Base-by-base conservation (phyloP, 2,113 vertebrate genomes). In the Puffinus mauretanicus region DNA sequence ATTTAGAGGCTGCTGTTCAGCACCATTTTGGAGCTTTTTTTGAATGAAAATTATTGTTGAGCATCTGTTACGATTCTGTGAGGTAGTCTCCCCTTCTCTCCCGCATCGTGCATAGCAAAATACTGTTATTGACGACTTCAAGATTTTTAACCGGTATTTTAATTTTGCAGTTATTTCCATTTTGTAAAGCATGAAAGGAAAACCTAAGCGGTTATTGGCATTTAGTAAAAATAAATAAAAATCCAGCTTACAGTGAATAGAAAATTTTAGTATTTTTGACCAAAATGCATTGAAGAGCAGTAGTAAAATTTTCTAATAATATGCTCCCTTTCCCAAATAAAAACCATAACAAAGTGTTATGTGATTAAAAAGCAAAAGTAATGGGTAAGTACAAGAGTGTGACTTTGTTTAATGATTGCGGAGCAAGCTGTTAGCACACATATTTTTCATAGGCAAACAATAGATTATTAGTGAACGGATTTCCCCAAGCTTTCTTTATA, bases 401-500 rank as follows among this genome's bases (percentile, higher is more conserved):
- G 54, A 61, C 73, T 77, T 49, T 27, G 20, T 66, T 79, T 34
- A 57, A 95, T 94, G 92, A 79, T 22, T 64, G 84, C 2, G 0
- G 76, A 71, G 88, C 46, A 32, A 88, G 85, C 82, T 81, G 54
- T 88, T 92, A 87, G 76, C 84, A 54, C 90, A 30, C n/a, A 3
- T 88, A 97, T 95, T 96, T 94, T 96, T 92, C 96, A 84, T 60
- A 82, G 66, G 66, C 71, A 85, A 96, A 97, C 97, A 98, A 97
- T 97, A 96, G 97, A 80, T 95, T 98, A 97, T 97, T 97, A 91
- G 79, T 47, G 91, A 92, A 86, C 94, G 96, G 97, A 96, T 98
- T 97, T 98, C 97, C 95, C 95, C 65, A 8, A 71, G 88, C 93
- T 98, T 98, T 96, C 98, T 96, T 97, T 75, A 96, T 93, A 94